Base-by-base conservation (phyloP, 2,888 invertebrate genomes). In the Drosophila mercatorum region DNA sequence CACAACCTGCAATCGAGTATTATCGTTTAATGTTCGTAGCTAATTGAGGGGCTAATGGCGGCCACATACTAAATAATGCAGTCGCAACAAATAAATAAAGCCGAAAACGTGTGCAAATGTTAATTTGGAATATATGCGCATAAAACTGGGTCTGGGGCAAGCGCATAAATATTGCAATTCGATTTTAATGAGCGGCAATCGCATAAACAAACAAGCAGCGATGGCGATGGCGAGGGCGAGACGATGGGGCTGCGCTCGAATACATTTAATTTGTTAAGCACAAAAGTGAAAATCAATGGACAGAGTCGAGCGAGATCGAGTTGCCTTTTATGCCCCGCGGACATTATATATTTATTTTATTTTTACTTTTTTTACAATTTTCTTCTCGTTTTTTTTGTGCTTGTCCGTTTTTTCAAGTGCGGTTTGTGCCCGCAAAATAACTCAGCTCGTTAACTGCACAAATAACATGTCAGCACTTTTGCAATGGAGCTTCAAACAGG, bases 401-500 rank as follows among this genome's bases (percentile, higher is more conserved):
- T 43, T 51, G 34, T 67, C 62, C 55, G 26, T 81, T 79, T 89
- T 78, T 79, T 89, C 82, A 81, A 84, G 89, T 88, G 89, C 82
- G 82, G 89, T 79, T 73, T 78, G 68, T 81, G 71, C 87, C 83
- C 73, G 81, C 72, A 89, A 87, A 87, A 88, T 88, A 85, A 88
- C 86, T 86, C 83, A 88, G 86, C 86, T 86, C 86, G 86, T 86
- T 86, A 86, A 86, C 87, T 86, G 89, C 90, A 88, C 86, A 86
- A 86, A 86, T 90, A 86, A 88, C 90, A 86, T 86, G 86, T 86
- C 86, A 86, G 86, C 86, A 86, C 86, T 86, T 86, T 90, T 86
- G 77, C 72, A 72, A 71, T 67, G 70, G 55, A 62, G 67, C 76
- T 75, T 75, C 80, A 72, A 80, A 80, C 72, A 72, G 70, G 58